phyloP scores from a whole-genome alignment of 2,113 vertebrate genomes.

The Petrocephalus zakoni region DNA sequence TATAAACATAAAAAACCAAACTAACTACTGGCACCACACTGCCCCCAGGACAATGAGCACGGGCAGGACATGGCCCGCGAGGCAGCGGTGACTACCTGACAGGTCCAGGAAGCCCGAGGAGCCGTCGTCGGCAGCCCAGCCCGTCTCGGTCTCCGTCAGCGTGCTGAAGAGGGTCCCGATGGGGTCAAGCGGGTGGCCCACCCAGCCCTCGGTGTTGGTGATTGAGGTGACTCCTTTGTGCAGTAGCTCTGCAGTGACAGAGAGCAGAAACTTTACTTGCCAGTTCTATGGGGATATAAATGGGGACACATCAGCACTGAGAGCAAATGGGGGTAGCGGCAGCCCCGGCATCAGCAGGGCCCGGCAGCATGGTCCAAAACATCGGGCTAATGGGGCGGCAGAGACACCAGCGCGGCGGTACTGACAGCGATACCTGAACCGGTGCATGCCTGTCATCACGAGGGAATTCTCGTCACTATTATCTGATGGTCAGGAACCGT shows the following conservation, averaged over 20 bases:
- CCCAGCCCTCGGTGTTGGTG: slow-evolving; percentile 92
- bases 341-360: not conserved
- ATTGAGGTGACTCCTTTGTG: slow-evolving; percentile 82
- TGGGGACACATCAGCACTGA: not conserved
- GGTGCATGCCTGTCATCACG: not conserved
- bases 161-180: slow-evolving; percentile 89
- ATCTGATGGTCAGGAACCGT: not conserved
- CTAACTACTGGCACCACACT: not conserved
- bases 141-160: slow-evolving; percentile 74
- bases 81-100: slow-evolving; percentile 62
- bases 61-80: no score
- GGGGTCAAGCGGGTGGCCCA: slow-evolving; percentile 91
- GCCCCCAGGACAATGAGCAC: not conserved
- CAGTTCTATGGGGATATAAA: not conserved
- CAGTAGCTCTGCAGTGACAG: slow-evolving; percentile 68
- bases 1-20: not conserved
- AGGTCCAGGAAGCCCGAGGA: slow-evolving; percentile 70
- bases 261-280: not conserved
- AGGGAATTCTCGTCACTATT: not conserved
- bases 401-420: not conserved
- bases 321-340: not conserved
- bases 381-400: not conserved
- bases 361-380: not conserved
- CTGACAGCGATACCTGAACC: not conserved
- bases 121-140: slow-evolving; percentile 67